Percentiles rank a stretch among this genome's conserved stretches.
Conservation (phyloP, 2,888 invertebrate species). For the Lasioglossum marginatum region DNA sequence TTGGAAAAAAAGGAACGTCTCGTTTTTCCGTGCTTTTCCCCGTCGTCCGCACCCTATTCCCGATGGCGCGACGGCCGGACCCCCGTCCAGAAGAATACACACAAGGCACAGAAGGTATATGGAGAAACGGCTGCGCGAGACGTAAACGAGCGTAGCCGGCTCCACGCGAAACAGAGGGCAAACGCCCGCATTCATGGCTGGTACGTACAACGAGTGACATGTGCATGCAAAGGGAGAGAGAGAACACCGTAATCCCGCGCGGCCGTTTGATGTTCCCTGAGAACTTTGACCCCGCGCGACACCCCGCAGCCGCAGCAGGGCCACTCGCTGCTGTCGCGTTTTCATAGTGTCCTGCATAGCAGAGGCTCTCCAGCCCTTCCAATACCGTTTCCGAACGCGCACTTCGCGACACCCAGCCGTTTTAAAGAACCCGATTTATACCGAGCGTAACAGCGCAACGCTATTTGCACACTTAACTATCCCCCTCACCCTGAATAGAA, state of each 20-base stretch:
- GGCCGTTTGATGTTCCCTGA: constrained; percentile 78
- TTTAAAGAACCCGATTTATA: background rate
- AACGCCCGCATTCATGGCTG: constrained; percentile 73
- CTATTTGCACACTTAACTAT: too few species aligned
- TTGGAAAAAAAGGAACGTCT: constrained; percentile 9
- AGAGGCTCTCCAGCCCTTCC: background rate
- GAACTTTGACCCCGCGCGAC: constrained; percentile 63
- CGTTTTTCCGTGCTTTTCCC: constrained; percentile 9
- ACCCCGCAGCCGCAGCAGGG: background rate
- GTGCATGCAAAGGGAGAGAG: constrained; percentile 68
- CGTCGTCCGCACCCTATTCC: constrained; percentile 24
- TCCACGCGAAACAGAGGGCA: constrained; percentile 55
- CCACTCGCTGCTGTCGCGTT: constrained; percentile 11
- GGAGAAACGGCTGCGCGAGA: constrained; percentile 24
- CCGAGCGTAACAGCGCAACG: background rate
- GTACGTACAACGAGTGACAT: constrained; percentile 73
- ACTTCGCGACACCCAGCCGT: background rate
- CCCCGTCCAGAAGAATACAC: constrained; percentile 52
- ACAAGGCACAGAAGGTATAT: background rate
- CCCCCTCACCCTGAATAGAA: too few species aligned
- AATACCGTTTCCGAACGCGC: background rate
- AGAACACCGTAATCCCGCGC: constrained; percentile 73
- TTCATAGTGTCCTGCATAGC: constrained; percentile 17
- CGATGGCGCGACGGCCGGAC: constrained; percentile 46
- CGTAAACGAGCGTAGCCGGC: constrained; percentile 48